Percentiles rank a stretch among this genome's conserved stretches.
Evolutionary conservation across 2,113 vertebrate genomes (phyloP).

Genomic region (Thamnophis sirtalis): DNA sequence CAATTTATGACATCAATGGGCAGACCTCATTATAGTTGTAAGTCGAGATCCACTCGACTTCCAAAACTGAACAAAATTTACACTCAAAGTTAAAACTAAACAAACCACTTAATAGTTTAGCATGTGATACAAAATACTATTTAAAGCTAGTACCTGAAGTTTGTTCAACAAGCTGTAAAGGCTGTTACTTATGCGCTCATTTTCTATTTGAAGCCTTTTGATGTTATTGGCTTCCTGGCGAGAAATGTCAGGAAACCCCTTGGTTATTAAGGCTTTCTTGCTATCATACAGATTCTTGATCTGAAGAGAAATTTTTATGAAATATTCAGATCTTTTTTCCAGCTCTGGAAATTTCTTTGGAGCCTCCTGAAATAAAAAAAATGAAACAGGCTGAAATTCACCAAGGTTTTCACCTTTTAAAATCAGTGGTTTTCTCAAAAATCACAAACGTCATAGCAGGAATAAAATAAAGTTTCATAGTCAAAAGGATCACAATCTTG

Average conservation of each 20-base stretch:
- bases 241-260: slow-evolving; percentile 49
- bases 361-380: slow-evolving; percentile 61
- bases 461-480: not conserved
- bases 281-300: slow-evolving; percentile 53
- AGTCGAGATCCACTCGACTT: too few relatives aligned
- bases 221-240: slow-evolving; percentile 46
- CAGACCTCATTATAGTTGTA: not conserved
- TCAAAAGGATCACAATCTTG: not conserved
- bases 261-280: slow-evolving; percentile 53
- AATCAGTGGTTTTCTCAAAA: not conserved
- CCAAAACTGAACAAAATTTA: too few relatives aligned
- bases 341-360: slow-evolving; percentile 59
- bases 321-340: slow-evolving; percentile 49
- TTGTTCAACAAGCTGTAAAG: slow-evolving; percentile 65
- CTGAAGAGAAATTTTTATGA: slow-evolving; percentile 54
- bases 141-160: slow-evolving; percentile 63
- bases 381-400: slow-evolving; percentile 20
- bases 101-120: not conserved
- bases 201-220: slow-evolving; percentile 55
- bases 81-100: too few relatives aligned
- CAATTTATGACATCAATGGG: not conserved
- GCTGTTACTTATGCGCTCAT: slow-evolving; percentile 50
- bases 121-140: not conserved
- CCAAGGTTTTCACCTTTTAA: not conserved
- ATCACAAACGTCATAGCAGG: not conserved